phyloP scores from a whole-genome alignment of 2,888 invertebrate genomes.

The Rhimphoctona megacephalus region DNA sequence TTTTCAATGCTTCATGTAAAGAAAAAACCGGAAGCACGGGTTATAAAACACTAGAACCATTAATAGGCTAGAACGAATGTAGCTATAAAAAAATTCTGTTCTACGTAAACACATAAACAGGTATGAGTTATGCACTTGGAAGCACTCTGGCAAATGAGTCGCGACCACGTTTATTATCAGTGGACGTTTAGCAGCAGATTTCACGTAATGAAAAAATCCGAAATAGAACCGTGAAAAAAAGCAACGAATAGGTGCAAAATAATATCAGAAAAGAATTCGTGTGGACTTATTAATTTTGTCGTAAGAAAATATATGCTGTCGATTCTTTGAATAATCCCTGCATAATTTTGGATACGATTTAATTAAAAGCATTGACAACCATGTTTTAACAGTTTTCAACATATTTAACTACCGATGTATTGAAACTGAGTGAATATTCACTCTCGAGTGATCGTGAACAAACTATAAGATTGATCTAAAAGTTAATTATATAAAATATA shows the following conservation, averaged over 20 bases:
- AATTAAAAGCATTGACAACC: not conserved
- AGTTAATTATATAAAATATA: not conserved
- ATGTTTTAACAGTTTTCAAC: not conserved
- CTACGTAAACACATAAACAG: slow-evolving; percentile 1
- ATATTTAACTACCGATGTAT: not conserved
- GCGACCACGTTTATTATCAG: slow-evolving; percentile 43
- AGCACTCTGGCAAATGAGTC: slow-evolving; percentile 23
- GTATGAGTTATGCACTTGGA: slow-evolving; percentile 11
- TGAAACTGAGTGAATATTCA: not conserved
- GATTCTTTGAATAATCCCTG: not conserved
- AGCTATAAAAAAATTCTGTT: slow-evolving; percentile 3
- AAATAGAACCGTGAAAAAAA: not conserved
- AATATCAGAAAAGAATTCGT: not conserved
- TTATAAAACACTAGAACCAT: slow-evolving; percentile 13
- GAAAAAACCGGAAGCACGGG: slow-evolving; percentile 19
- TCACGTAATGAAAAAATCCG: slow-evolving; percentile 47
- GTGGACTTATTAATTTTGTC: not conserved
- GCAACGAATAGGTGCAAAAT: not conserved
- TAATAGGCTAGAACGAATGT: not conserved
- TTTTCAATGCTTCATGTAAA: not conserved
- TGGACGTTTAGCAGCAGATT: slow-evolving; percentile 47
- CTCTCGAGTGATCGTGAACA: not conserved
- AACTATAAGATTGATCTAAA: not conserved
- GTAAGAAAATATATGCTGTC: not conserved
- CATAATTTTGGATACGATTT: not conserved